Evolutionary conservation across 2,113 vertebrate species (phyloP).

Genomic region (Perccottus glenii): DNA sequence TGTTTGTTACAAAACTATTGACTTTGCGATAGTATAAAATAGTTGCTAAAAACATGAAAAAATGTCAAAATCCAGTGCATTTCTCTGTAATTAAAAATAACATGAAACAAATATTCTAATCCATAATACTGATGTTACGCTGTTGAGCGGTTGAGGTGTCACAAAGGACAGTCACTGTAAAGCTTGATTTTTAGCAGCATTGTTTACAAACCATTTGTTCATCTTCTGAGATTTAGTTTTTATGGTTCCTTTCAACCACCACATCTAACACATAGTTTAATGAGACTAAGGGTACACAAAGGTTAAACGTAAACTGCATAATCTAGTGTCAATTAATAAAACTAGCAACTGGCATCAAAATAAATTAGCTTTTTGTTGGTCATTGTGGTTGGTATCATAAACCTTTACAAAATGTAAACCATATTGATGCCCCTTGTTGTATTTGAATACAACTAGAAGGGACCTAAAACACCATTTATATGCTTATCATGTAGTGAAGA

Average conservation of each 20-base stretch:
- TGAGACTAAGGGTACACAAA: conserved; percentile 22
- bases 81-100: conserved; percentile 26
- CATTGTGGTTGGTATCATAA: background rate
- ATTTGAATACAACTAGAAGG: background rate
- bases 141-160: background rate
- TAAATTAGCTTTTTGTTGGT: background rate
- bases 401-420: conserved; percentile 26
- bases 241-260: conserved; percentile 8
- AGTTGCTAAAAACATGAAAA: conserved; percentile 26
- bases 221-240: conserved; percentile 34
- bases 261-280: conserved; percentile 25
- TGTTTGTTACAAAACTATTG: background rate
- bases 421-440: background rate
- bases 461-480: conserved; percentile 1
- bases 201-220: conserved; percentile 4
- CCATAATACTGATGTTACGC: background rate
- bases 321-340: conserved; percentile 11
- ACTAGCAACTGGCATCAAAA: no score
- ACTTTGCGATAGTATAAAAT: background rate
- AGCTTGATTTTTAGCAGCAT: conserved; percentile 18
- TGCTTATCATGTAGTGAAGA: conserved; percentile 18
- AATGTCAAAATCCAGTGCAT: conserved; percentile 27
- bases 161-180: background rate
- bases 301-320: background rate
- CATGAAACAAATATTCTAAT: conserved; percentile 14